Evolutionary conservation across 2,113 vertebrate species (phyloP).

Genomic region (Sminthopsis crassicaudata): DNA sequence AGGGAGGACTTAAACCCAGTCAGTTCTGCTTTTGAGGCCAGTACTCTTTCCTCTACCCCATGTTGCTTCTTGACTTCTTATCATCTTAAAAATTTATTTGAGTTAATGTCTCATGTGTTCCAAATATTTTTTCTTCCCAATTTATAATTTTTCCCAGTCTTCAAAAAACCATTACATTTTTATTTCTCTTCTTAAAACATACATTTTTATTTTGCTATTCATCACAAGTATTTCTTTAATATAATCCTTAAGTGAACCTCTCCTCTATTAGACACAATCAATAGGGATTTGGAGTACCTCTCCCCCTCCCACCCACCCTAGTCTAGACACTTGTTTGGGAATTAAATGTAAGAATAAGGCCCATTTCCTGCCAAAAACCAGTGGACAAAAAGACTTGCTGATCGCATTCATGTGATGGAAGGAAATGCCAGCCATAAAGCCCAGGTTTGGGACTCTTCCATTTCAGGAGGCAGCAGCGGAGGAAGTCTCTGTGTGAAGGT

Average conservation of each 20-base stretch:
- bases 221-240: constrained; percentile 75
- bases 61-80: neutral
- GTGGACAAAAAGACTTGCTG: constrained; percentile 79
- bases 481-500: constrained; percentile 72
- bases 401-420: constrained; percentile 49
- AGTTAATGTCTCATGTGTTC: neutral
- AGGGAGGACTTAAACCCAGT: neutral
- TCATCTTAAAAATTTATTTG: neutral
- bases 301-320: constrained; percentile 1
- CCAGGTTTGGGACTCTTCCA: constrained; percentile 59
- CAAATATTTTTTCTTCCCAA: neutral
- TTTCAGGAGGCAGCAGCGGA: constrained; percentile 80
- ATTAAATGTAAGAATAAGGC: constrained; percentile 69
- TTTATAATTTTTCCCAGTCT: neutral
- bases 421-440: constrained; percentile 49
- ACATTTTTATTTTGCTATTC: constrained; percentile 69
- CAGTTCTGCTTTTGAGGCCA: neutral
- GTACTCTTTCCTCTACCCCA: neutral
- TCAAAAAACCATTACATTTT: neutral
- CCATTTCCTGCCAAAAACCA: constrained; percentile 67
- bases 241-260: constrained; percentile 76
- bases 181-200: constrained; percentile 12
- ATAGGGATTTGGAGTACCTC: constrained; percentile 71
- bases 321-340: constrained; percentile 75
- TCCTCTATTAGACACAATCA: constrained; percentile 78